phyloP scores from a whole-genome alignment of 2,113 vertebrate genomes.

The Lamprologus sp. region DNA sequence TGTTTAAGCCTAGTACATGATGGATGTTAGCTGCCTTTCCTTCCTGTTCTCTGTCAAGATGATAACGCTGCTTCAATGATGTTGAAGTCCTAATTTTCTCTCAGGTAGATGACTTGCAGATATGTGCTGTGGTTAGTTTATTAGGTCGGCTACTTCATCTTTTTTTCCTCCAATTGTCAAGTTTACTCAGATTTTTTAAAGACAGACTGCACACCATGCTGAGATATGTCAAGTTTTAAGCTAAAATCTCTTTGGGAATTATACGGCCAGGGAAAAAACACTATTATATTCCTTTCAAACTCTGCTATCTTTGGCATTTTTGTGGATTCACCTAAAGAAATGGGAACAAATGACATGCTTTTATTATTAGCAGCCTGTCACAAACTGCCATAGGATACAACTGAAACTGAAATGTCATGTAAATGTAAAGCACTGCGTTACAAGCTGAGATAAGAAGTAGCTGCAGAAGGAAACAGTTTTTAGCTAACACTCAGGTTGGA shows the following conservation, averaged over 20 bases:
- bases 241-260: not conserved
- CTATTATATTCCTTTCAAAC: not conserved
- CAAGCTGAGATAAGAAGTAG: not conserved
- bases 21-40: not conserved
- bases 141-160: not conserved
- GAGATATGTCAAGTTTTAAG: not conserved
- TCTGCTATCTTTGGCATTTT: not conserved
- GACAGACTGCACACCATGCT: not conserved
- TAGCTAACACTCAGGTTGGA: not conserved
- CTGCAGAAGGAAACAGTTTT: not conserved
- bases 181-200: not conserved
- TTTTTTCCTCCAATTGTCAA: not conserved
- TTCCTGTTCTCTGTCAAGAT: not conserved
- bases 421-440: not conserved
- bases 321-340: not conserved
- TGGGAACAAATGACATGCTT: not conserved
- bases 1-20: not conserved
- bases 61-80: not conserved
- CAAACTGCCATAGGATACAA: fast-evolving
- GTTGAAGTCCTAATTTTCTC: not conserved
- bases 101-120: not conserved
- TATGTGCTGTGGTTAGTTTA: not conserved
- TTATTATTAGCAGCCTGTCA: not conserved
- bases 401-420: not conserved
- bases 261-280: fast-evolving